Conservation (phyloP, 2,888 invertebrate species). For the Norana najaformis region DNA sequence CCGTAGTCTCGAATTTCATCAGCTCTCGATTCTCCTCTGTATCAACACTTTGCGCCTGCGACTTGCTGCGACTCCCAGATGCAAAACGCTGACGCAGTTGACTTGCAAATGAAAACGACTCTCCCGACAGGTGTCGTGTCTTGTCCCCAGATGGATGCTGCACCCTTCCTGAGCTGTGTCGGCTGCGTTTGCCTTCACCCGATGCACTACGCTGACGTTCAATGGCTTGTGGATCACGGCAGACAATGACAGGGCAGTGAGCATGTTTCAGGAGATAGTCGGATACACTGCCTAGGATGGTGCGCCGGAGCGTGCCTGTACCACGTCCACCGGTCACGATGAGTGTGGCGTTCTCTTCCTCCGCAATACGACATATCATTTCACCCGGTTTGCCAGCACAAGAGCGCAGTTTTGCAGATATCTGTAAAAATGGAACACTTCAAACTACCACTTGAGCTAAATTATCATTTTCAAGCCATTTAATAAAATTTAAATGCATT, state of each 20-base stretch:
- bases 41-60: conserved; percentile 24
- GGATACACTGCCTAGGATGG: conserved; percentile 34
- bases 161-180: conserved; percentile 32
- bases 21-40: conserved; percentile 29
- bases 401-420: conserved; percentile 36
- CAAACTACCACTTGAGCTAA: neutral
- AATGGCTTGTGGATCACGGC: conserved; percentile 29
- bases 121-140: conserved; percentile 27
- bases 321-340: conserved; percentile 32
- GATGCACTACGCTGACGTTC: conserved; percentile 14
- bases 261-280: conserved; percentile 34
- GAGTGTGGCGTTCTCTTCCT: conserved; percentile 32
- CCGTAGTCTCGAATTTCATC: conserved; percentile 29
- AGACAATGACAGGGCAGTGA: conserved; percentile 34
- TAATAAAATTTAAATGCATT: too few species aligned
- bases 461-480: neutral
- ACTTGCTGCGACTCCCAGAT: conserved; percentile 31
- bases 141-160: conserved; percentile 7
- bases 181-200: conserved; percentile 28
- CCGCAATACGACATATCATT: conserved; percentile 37
- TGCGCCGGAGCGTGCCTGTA: conserved; percentile 23
- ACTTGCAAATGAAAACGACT: conserved; percentile 27
- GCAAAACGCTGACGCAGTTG: conserved; percentile 34
- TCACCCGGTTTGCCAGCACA: conserved; percentile 35
- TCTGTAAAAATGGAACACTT: conserved; percentile 9